Percentiles rank a stretch among this genome's conserved stretches.
Evolutionary conservation across 1,140 invertebrate genomes (phyloP).

Genomic region (Trissolcus basalis): DNA sequence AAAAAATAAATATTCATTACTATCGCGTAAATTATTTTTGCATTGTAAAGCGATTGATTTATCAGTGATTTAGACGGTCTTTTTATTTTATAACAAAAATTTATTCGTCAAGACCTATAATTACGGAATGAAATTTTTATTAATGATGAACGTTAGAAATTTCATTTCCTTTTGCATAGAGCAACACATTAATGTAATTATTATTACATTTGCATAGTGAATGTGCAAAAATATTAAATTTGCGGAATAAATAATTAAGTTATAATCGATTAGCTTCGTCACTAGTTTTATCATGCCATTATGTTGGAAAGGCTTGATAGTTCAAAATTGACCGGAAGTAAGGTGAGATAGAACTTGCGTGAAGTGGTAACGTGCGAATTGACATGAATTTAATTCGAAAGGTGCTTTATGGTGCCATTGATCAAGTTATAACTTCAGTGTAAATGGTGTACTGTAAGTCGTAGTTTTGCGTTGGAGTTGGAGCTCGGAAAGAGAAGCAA

Average conservation of each 20-base stretch:
- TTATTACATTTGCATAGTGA: background rate
- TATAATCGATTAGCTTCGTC: conserved; percentile 13
- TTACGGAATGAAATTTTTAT: no score
- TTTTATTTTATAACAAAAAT: no score
- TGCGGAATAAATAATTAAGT: background rate
- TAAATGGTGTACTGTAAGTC: conserved; percentile 57
- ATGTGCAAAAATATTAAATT: background rate
- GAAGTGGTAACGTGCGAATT: conserved; percentile 51
- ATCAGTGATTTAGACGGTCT: no score
- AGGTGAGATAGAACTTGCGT: conserved; percentile 38
- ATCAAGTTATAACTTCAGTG: conserved; percentile 59
- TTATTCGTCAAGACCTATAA: no score
- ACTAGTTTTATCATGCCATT: conserved; percentile 12
- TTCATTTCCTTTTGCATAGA: no score
- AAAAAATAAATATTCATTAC: no score
- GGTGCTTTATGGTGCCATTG: conserved; percentile 52
- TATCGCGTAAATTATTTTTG: no score
- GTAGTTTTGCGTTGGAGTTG: conserved; percentile 45
- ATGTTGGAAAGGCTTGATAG: conserved; percentile 23
- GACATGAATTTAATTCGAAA: conserved; percentile 56
- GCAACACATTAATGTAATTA: no score
- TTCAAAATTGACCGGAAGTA: conserved; percentile 42
- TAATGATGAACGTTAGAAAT: no score
- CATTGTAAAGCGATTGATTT: no score
- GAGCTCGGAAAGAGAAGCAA: conserved; percentile 33